A percentile compares a stretch with the other conserved stretches of the same genome.
Evolutionary conservation across 2,797 vertebrate genomes (phyloP).

Genomic region (Loris lydekkerianus): DNA sequence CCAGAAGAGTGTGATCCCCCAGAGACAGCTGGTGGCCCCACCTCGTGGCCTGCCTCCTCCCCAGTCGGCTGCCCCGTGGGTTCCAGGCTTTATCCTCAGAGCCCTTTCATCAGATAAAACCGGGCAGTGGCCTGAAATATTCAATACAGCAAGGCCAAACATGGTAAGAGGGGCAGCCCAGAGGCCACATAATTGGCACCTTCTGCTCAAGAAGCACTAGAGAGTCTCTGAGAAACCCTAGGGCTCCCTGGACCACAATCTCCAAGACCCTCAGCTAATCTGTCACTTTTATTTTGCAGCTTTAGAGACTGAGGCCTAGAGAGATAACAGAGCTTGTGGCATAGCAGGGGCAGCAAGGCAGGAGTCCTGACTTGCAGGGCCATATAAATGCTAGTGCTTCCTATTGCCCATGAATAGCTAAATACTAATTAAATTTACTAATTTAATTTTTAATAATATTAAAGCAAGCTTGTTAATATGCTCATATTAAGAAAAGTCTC

Average conservation of each 20-base stretch:
- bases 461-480: neutral
- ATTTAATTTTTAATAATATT: neutral
- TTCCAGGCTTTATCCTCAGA: slow-evolving; percentile 1
- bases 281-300: neutral
- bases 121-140: neutral
- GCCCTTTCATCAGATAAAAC: slow-evolving; percentile 10
- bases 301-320: neutral
- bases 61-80: neutral
- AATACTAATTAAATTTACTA: neutral
- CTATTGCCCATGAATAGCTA: neutral
- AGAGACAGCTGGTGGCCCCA: neutral
- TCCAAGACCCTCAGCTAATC: neutral
- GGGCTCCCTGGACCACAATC: neutral
- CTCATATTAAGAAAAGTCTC: neutral
- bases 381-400: neutral
- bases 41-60: neutral
- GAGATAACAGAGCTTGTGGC: neutral
- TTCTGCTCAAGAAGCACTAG: neutral
- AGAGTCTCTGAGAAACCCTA: neutral
- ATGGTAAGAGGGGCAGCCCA: neutral
- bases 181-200: neutral
- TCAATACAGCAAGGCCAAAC: neutral
- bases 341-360: neutral
- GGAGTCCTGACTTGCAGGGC: neutral
- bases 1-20: neutral